Base-by-base conservation (phyloP, 2,797 vertebrate species). In the Periparus ater region DNA sequence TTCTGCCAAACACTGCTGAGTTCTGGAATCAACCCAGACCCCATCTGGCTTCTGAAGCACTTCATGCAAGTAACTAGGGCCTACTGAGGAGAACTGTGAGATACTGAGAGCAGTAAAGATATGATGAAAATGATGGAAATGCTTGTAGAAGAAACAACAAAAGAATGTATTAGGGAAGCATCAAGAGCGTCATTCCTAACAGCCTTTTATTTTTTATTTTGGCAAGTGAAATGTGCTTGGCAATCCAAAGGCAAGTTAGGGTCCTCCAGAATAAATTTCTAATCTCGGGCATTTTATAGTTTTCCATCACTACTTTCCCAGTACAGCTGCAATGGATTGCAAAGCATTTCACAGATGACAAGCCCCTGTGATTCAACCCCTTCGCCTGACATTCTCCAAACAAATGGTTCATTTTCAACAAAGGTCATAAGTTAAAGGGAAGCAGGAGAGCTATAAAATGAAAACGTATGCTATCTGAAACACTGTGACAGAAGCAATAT, bases 371-470 rank as follows among this genome's bases (percentile, higher is more conserved):
- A 63, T 87, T 87, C 55, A 44, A 48, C 71, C 67, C 68, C 63
- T 78, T 86, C 1, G 8, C 29, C 71, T 72, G 91, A 85, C 79
- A 81, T 85, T 53, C 81, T 74, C 87, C 84, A 91, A 92, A 94
- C 73, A 91, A 91, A 71, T 79, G 77, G 1, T 78, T 95, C 83
- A 71, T 77, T 93, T 91, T 95, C 81, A 55, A 40, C 50, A 91
- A 94, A 97, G 95, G 94, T 94, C 91, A 29, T 77, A 95, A 93
- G 88, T 93, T 84, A 80, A 96, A 96, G 93, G 60, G 94, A 88
- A 95, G 53, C 89, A 85, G 80, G 80, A 96, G 87, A 86, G 48
- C 86, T 95, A 88, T 89, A 94, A 96, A 96, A 94, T 79, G 84
- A 75, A 87, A 94, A 91, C 2, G 44, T 91, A 67, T 65, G 48